These are phyloP conservation scores for Thamnophis elegans DNA, from an alignment of 2,797 vertebrate species.

Conservation along the genomic window DNA sequence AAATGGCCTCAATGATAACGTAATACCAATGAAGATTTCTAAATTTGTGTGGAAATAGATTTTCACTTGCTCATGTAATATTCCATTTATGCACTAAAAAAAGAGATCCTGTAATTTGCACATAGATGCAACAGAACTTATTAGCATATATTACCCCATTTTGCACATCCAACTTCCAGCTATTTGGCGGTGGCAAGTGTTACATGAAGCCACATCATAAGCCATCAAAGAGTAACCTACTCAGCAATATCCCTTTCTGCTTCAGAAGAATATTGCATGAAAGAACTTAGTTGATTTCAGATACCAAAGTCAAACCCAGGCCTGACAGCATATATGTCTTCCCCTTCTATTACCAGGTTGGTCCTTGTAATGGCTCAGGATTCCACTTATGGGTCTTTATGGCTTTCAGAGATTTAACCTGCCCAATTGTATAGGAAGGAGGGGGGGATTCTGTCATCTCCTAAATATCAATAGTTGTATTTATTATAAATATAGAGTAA, in stretches of 20 bases:
- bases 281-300: neutral
- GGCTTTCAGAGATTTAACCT: too few species aligned
- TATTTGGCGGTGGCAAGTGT: neutral
- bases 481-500: neutral
- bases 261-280: neutral
- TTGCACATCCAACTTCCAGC: neutral
- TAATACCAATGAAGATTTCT: neutral
- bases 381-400: neutral
- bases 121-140: neutral
- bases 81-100: too few species aligned
- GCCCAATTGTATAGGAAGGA: neutral
- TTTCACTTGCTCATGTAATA: too few species aligned
- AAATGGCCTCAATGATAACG: neutral
- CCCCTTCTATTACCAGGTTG: neutral
- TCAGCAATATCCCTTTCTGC: neutral
- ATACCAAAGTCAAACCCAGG: neutral
- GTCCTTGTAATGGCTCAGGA: neutral
- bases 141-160: neutral
- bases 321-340: neutral
- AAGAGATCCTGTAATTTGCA: neutral
- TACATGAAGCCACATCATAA: neutral
- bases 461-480: neutral
- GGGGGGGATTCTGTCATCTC: too few species aligned
- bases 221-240: neutral
- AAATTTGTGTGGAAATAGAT: neutral